These are phyloP conservation scores for Labeo rohita DNA, from an alignment of 2,113 vertebrate species.

Conservation along the genomic window DNA sequence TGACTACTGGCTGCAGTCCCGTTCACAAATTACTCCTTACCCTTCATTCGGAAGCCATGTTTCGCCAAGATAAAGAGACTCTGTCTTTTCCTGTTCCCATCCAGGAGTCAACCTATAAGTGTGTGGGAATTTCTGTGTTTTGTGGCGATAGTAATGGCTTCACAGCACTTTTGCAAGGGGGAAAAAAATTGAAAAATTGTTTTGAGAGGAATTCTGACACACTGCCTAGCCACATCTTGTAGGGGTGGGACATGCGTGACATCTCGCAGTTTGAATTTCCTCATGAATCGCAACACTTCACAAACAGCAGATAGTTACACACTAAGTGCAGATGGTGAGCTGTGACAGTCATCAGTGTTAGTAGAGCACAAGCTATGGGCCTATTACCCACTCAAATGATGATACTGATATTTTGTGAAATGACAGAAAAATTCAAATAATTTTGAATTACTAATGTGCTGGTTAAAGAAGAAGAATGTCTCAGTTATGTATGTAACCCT, in stretches of 20 bases:
- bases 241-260: constrained; percentile 19
- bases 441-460: too few species aligned
- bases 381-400: neutral
- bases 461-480: too few species aligned
- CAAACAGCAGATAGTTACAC: neutral
- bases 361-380: neutral
- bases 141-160: constrained; percentile 37
- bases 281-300: neutral
- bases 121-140: constrained; percentile 19
- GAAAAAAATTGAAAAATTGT: constrained; percentile 10
- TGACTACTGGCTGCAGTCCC: constrained; percentile 65
- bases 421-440: too few species aligned
- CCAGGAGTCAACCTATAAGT: constrained; percentile 21
- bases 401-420: too few species aligned
- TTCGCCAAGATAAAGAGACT: constrained; percentile 67
- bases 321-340: neutral
- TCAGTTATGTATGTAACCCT: too few species aligned
- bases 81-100: constrained; percentile 62
- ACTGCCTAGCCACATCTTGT: constrained; percentile 20
- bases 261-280: constrained; percentile 43
- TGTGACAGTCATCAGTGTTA: neutral
- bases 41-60: constrained; percentile 66
- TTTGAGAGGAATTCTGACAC: constrained; percentile 40
- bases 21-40: constrained; percentile 73
- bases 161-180: constrained; percentile 34